Percentiles rank a stretch among this genome's conserved stretches.
These are phyloP conservation scores for Cheilosia grossa DNA, from an alignment of 2,888 invertebrate species.

Conservation along the genomic window DNA sequence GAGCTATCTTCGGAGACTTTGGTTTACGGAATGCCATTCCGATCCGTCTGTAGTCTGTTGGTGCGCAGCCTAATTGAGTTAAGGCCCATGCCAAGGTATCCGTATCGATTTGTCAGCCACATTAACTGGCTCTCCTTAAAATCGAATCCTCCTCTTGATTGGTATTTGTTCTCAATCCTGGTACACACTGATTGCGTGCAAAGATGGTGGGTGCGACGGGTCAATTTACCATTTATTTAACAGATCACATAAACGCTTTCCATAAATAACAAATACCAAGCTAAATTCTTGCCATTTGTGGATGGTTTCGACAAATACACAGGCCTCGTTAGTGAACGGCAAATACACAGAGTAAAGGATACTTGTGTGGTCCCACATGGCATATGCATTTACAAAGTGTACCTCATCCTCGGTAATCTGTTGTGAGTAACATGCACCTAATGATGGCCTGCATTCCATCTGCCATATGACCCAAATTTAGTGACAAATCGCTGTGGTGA, in stretches of 20 bases:
- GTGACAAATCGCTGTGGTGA: conserved; percentile 22
- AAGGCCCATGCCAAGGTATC: conserved; percentile 28
- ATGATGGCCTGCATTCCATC: neutral
- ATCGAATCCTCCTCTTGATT: conserved; percentile 56
- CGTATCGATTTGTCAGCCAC: conserved; percentile 21
- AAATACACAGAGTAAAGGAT: conserved; percentile 12
- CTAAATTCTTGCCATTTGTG: conserved; percentile 48
- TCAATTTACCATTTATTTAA: conserved; percentile 19
- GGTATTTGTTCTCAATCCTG: conserved; percentile 23
- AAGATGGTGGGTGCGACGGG: neutral
- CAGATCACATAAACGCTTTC: conserved; percentile 34
- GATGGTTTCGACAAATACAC: conserved; percentile 19
- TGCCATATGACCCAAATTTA: neutral
- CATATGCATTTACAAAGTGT: conserved; percentile 33
- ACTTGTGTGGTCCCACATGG: conserved; percentile 4
- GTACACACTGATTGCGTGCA: neutral
- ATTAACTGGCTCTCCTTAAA: neutral
- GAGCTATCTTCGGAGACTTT: conserved; percentile 26
- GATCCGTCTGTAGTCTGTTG: neutral
- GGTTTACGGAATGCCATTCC: conserved; percentile 14
- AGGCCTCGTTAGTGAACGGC: conserved; percentile 19
- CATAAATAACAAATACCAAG: conserved; percentile 45
- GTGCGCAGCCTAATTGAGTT: conserved; percentile 45
- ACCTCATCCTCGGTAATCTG: neutral
- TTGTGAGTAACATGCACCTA: neutral